A percentile compares a stretch with the other conserved stretches of the same genome.
These are phyloP conservation scores for Pterostichus madidus DNA, from an alignment of 2,888 invertebrate species.

Conservation along the genomic window DNA sequence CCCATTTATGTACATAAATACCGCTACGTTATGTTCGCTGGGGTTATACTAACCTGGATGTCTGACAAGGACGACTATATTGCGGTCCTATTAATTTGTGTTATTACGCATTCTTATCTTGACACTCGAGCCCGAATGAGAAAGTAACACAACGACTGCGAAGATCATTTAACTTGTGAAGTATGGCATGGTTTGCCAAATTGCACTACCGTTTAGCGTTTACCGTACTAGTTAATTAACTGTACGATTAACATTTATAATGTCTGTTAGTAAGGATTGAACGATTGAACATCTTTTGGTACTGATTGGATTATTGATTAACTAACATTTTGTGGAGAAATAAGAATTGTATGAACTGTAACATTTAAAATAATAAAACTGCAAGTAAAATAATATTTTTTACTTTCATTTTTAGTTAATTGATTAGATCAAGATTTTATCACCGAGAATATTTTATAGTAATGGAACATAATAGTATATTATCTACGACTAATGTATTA, in stretches of 20 bases:
- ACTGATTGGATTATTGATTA: not conserved
- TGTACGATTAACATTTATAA: not conserved
- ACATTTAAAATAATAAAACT: conserved; percentile 3
- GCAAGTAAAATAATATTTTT: conserved; percentile 19
- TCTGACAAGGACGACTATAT: conserved; percentile 7
- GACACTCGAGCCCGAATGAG: conserved; percentile 57
- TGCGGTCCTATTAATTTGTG: conserved; percentile 15
- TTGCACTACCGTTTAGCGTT: conserved; percentile 25
- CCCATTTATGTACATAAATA: conserved; percentile 59
- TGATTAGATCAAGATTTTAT: conserved; percentile 36
- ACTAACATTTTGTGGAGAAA: no score
- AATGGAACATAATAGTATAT: no score
- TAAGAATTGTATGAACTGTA: not conserved
- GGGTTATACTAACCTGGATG: not conserved
- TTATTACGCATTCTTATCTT: conserved; percentile 45
- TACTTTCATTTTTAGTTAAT: conserved; percentile 34
- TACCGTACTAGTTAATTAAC: conserved; percentile 14
- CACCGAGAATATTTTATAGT: conserved; percentile 1
- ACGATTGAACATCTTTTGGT: no score
- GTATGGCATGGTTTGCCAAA: conserved; percentile 24
- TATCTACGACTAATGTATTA: no score
- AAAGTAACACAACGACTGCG: conserved; percentile 53
- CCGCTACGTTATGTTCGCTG: conserved; percentile 49
- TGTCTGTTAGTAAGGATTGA: no score
- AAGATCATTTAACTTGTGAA: not conserved